Percentiles rank a stretch among this genome's conserved stretches.
These are phyloP conservation scores for Autographa gamma DNA, from an alignment of 2,888 invertebrate genomes.

Conservation along the genomic window DNA sequence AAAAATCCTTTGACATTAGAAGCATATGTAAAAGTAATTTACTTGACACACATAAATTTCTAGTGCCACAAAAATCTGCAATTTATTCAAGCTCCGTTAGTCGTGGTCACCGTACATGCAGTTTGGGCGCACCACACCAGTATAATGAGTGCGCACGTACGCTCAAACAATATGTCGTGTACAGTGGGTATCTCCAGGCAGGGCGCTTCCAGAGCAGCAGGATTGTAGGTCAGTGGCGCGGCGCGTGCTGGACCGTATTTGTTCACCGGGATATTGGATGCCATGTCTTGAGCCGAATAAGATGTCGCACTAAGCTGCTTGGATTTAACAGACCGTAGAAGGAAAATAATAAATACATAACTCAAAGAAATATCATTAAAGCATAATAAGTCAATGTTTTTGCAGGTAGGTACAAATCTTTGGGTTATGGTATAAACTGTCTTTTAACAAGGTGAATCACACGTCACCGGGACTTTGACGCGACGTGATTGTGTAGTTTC, in stretches of 20 bases:
- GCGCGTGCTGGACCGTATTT: not conserved
- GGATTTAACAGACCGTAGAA: not conserved
- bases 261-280: not conserved
- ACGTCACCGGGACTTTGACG: too few relatives aligned
- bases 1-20: not conserved
- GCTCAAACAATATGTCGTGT: constrained; percentile 28
- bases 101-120: constrained; percentile 43
- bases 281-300: not conserved
- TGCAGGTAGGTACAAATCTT: too few relatives aligned
- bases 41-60: not conserved
- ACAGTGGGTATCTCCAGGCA: constrained; percentile 28
- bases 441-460: too few relatives aligned
- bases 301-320: not conserved
- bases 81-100: too few relatives aligned
- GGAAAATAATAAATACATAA: too few relatives aligned
- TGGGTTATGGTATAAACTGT: too few relatives aligned
- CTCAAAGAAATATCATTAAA: too few relatives aligned
- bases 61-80: too few relatives aligned
- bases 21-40: too few relatives aligned
- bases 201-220: constrained; percentile 11
- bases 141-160: constrained; percentile 20
- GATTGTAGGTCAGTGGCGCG: not conserved
- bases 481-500: too few relatives aligned
- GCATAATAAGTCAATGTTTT: too few relatives aligned
- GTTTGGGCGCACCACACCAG: constrained; percentile 39